Conservation (phyloP, 2,888 invertebrate genomes). For the Caenorhabditis zanzibari region DNA sequence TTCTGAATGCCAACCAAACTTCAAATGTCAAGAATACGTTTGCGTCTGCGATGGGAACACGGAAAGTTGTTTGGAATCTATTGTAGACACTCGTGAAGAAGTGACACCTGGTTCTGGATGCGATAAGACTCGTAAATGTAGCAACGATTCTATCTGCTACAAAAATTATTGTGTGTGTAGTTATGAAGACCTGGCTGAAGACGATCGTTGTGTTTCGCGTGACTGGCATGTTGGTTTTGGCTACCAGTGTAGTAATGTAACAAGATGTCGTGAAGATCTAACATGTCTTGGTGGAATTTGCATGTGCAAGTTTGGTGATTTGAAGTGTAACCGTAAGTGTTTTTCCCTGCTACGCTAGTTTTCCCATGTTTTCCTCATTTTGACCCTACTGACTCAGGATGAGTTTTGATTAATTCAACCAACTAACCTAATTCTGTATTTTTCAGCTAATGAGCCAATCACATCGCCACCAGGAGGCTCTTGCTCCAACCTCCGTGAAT, state of each 20-base stretch:
- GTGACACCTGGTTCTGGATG: slow-evolving; percentile 61
- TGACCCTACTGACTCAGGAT: not conserved
- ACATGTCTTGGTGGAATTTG: slow-evolving; percentile 75
- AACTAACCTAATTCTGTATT: too few species aligned
- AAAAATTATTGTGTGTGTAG: slow-evolving; percentile 71
- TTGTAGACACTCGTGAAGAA: not conserved
- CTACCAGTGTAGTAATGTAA: slow-evolving; percentile 65
- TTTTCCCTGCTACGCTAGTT: slow-evolving; percentile 2
- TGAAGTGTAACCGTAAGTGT: slow-evolving; percentile 72
- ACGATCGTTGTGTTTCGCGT: slow-evolving; percentile 68
- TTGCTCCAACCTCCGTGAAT: slow-evolving; percentile 79
- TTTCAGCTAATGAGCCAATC: slow-evolving; percentile 77
- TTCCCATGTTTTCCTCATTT: not conserved
- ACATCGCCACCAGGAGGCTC: slow-evolving; percentile 82
- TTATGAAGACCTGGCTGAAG: slow-evolving; percentile 66
- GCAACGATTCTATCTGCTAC: slow-evolving; percentile 68
- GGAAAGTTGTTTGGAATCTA: slow-evolving; percentile 49
- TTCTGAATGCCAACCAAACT: slow-evolving; percentile 66
- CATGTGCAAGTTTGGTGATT: slow-evolving; percentile 72
- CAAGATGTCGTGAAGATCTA: slow-evolving; percentile 69
- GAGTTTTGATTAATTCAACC: not conserved
- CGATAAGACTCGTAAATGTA: slow-evolving; percentile 63
- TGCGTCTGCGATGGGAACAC: slow-evolving; percentile 68
- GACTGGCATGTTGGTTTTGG: slow-evolving; percentile 68
- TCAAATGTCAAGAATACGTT: slow-evolving; percentile 62